Conservation (phyloP, 1,140 invertebrate genomes). For the Psilanteris sp. region DNA sequence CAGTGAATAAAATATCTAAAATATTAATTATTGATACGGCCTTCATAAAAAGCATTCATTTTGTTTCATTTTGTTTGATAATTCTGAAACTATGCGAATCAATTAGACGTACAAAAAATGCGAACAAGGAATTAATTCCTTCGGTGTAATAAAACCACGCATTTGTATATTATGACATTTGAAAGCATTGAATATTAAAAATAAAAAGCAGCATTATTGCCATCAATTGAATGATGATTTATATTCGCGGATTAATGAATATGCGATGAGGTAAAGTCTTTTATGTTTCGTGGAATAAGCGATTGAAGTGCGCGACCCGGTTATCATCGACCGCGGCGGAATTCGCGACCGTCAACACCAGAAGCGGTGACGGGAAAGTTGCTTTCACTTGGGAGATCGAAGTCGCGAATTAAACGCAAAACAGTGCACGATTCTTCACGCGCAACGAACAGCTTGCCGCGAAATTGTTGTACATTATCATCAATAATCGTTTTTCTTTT, state of each 20-base stretch:
- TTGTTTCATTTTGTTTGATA: too few relatives aligned
- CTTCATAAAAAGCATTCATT: too few relatives aligned
- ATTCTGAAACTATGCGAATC: too few relatives aligned
- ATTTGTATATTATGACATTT: not conserved
- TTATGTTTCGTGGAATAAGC: conserved; percentile 37
- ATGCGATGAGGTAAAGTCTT: conserved; percentile 23
- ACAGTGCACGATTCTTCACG: conserved; percentile 17
- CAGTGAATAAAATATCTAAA: too few relatives aligned
- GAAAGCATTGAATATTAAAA: not conserved
- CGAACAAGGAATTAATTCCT: not conserved
- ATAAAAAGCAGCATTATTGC: conserved; percentile 5
- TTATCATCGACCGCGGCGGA: conserved; percentile 42
- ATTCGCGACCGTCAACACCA: conserved; percentile 49
- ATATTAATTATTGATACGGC: too few relatives aligned
- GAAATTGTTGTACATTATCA: conserved; percentile 32
- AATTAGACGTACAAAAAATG: too few relatives aligned
- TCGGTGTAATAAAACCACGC: not conserved
- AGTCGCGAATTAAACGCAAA: conserved; percentile 33
- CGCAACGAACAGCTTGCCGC: conserved; percentile 20
- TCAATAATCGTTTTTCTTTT: conserved; percentile 38
- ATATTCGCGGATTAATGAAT: conserved; percentile 25
- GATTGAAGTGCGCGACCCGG: conserved; percentile 44
- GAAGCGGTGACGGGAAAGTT: conserved; percentile 56
- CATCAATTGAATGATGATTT: conserved; percentile 10
- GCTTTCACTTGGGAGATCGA: conserved; percentile 60